Base-by-base conservation (phyloP, 2,797 vertebrate species). In the Macroramphosus scolopax region DNA sequence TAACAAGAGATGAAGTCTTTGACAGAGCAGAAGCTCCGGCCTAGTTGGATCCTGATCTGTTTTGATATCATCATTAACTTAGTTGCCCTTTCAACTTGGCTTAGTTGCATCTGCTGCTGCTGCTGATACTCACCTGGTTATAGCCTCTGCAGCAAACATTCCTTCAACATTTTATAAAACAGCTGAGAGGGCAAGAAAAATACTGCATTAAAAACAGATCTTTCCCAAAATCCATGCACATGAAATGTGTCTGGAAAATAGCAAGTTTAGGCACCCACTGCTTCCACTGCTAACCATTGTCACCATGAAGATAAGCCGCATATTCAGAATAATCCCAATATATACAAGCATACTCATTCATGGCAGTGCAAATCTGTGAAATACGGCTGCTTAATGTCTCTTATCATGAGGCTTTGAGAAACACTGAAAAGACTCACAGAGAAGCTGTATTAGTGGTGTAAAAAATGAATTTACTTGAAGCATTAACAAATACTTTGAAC, bases 171-270 rank as follows among this genome's bases (percentile, higher is more conserved):
- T 74, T 64, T 43, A 58, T 17, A 51, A 76, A 84, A 81, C 43
- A 77, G 84, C 86, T 83, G 80, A 89, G 74, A 33, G 33, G 20
- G 77, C 77, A 78, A 61, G 63, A 81, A 84, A 76, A 75, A 75
- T 55, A 47, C 77, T 83, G 82, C 79, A 78, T 75, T 65, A 60
- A 78, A 78, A 78, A 70, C 59, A 45, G 28, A 70, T 54, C 32
- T 55, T 69, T 56, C 55, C 34, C 15, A 16, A 72, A 73, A 73
- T 77, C n/a, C n/a, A n/a, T n/a, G n/a, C n/a, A n/a, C n/a, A n/a
- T n/a, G n/a, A n/a, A n/a, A n/a, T 22, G 20, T 22, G 20, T 22
- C 6, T 3, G 20, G 20, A 6, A 55, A 46, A 72, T 20, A 45
- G 60, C 40, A 44, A 6, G 20, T 22, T 22, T n/a, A n/a, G n/a